phyloP scores from a whole-genome alignment of 1,140 invertebrate genomes.

The Papilio polyxenes region DNA sequence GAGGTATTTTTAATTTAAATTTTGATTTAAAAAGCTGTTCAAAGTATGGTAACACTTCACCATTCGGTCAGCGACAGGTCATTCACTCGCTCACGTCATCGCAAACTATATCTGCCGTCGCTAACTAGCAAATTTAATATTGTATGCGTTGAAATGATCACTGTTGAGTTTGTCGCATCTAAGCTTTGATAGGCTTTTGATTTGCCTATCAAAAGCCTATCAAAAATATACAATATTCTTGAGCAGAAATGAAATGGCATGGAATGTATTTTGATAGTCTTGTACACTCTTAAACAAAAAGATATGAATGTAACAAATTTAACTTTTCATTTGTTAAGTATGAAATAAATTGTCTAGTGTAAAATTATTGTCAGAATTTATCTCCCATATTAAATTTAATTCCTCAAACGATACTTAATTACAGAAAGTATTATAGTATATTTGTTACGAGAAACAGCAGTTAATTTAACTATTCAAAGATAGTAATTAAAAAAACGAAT shows the following conservation, averaged over 20 bases:
- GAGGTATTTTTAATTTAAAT: not conserved
- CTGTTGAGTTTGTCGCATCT: not conserved
- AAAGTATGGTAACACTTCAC: constrained; percentile 9
- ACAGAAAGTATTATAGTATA: not conserved
- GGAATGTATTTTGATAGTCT: not conserved
- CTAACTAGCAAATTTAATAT: constrained; percentile 28
- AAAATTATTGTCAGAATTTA: too few species aligned
- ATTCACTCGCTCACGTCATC: constrained; percentile 61
- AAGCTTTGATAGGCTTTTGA: not conserved
- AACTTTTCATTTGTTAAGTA: too few species aligned
- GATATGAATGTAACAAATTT: not conserved
- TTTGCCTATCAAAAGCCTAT: not conserved
- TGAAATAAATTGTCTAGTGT: too few species aligned
- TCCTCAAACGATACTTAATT: not conserved
- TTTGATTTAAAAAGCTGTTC: not conserved
- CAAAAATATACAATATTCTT: not conserved
- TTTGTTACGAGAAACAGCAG: not conserved
- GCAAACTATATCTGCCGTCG: constrained; percentile 51
- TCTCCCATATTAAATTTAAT: too few species aligned
- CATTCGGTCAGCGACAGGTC: constrained; percentile 59
- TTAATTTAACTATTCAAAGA: not conserved
- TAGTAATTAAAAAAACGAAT: not conserved
- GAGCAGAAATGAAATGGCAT: not conserved
- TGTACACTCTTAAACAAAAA: not conserved
- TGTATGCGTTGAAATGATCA: constrained; percentile 8